A percentile compares a stretch with the other conserved stretches of the same genome.
These are phyloP conservation scores for Coendou prehensilis DNA, from an alignment of 2,797 vertebrate genomes.

Conservation along the genomic window DNA sequence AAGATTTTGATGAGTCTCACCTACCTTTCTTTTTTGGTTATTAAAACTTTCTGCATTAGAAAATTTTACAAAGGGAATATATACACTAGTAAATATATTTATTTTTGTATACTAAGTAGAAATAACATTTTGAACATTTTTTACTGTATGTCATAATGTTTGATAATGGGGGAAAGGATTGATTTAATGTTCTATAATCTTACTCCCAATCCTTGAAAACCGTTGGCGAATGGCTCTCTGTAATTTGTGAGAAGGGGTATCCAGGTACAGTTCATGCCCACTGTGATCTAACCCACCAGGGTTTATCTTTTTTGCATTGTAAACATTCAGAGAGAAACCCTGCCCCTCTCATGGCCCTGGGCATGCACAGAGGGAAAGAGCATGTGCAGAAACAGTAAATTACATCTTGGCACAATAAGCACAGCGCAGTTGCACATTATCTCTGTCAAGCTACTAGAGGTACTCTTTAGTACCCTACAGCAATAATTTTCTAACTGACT, in stretches of 20 bases:
- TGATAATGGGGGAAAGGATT: background rate
- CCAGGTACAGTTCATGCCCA: background rate
- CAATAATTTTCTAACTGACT: slow-evolving; percentile 65
- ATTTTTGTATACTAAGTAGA: slow-evolving; percentile 17
- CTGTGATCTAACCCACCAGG: background rate
- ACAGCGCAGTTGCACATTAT: slow-evolving; percentile 17
- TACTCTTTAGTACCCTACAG: slow-evolving; percentile 26
- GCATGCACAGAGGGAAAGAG: background rate
- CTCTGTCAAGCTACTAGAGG: slow-evolving; percentile 15
- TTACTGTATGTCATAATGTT: background rate
- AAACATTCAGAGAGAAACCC: slow-evolving; percentile 9
- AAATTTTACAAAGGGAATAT: background rate
- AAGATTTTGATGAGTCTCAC: background rate
- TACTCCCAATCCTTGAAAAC: background rate
- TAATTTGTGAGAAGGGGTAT: slow-evolving; percentile 27
- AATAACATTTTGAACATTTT: slow-evolving; percentile 46
- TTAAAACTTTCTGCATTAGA: slow-evolving; percentile 17
- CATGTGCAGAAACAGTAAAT: slow-evolving; percentile 26
- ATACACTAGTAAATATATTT: background rate
- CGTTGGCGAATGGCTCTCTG: background rate
- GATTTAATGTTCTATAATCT: background rate
- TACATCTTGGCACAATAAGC: slow-evolving; percentile 9
- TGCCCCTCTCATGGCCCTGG: background rate
- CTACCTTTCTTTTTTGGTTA: background rate
- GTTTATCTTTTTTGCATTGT: background rate